phyloP scores from a whole-genome alignment of 1,140 invertebrate species.

The Drosophila seguyi region DNA sequence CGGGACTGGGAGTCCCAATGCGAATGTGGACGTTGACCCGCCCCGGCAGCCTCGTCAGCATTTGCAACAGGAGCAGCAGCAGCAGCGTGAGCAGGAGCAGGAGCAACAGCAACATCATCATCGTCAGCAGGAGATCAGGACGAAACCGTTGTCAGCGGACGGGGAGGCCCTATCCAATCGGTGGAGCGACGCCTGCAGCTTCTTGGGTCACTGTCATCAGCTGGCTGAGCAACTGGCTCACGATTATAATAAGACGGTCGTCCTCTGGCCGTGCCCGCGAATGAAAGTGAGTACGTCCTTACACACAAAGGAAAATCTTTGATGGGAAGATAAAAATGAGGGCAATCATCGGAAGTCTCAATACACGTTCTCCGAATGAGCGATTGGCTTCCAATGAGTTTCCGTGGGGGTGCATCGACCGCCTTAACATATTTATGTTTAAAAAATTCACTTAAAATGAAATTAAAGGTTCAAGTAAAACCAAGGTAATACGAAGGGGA shows the following conservation, averaged over 20 bases:
- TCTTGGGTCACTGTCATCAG: constrained; percentile 74
- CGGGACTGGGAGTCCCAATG: constrained; percentile 18
- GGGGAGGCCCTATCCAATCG: constrained; percentile 26
- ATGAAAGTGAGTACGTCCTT: constrained; percentile 81
- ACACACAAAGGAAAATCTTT: constrained; percentile 8
- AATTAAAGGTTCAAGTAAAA: neutral
- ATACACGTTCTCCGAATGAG: neutral
- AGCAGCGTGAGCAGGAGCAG: constrained; percentile 33
- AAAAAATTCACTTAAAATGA: neutral
- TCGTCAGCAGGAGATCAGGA: constrained; percentile 27
- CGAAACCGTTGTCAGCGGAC: constrained; percentile 50
- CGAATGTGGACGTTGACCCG: constrained; percentile 59
- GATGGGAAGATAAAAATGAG: constrained; percentile 1
- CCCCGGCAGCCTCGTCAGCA: constrained; percentile 60
- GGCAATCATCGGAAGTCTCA: constrained; percentile 9
- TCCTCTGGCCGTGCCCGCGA: constrained; percentile 82
- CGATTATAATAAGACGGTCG: constrained; percentile 79
- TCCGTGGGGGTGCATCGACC: neutral
- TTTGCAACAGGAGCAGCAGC: constrained; percentile 34
- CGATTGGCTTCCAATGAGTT: neutral
- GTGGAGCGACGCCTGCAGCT: constrained; percentile 55
- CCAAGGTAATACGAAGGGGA: neutral
- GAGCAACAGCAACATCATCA: constrained; percentile 25
- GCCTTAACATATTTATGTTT: neutral
- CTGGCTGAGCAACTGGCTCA: constrained; percentile 72